Evolutionary conservation across 53 echinoderm and acorn worm genomes (phyloP).

Genomic region (Echinometra lucunter): DNA sequence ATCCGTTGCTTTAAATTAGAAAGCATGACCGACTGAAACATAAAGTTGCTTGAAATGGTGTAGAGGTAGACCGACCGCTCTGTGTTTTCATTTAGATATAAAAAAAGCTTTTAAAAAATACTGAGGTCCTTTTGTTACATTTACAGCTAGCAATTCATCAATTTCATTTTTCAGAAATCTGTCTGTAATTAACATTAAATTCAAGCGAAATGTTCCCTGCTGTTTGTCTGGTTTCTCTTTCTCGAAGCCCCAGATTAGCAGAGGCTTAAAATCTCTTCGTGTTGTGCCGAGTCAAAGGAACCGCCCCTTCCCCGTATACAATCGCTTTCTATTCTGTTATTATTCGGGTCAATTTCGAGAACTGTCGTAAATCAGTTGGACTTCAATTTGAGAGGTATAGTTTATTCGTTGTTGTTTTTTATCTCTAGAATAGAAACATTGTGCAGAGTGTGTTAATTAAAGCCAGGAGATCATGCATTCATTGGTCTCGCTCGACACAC

Average conservation of each 20-base stretch:
- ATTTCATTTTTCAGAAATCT: neutral
- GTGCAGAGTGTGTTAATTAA: neutral
- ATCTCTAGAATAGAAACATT: neutral
- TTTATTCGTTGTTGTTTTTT: too few species aligned
- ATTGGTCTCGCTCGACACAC: neutral
- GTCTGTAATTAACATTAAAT: neutral
- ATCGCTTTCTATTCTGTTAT: neutral
- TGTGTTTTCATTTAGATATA: neutral
- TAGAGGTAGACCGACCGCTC: neutral
- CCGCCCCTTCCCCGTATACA: neutral
- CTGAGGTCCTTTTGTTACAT: neutral
- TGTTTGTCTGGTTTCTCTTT: neutral
- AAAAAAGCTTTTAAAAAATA: too few species aligned
- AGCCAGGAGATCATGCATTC: neutral
- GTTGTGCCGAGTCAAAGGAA: neutral
- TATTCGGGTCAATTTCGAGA: conserved; percentile 15
- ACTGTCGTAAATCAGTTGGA: neutral
- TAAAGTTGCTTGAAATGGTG: neutral
- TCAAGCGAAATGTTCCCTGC: neutral
- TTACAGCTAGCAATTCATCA: neutral
- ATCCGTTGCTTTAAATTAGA: neutral
- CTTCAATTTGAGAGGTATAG: neutral
- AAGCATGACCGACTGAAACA: neutral
- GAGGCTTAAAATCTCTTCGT: conserved; percentile 1
- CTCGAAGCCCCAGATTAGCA: neutral